Base-by-base conservation (phyloP, 1,140 invertebrate genomes). In the Batillaria attramentaria region DNA sequence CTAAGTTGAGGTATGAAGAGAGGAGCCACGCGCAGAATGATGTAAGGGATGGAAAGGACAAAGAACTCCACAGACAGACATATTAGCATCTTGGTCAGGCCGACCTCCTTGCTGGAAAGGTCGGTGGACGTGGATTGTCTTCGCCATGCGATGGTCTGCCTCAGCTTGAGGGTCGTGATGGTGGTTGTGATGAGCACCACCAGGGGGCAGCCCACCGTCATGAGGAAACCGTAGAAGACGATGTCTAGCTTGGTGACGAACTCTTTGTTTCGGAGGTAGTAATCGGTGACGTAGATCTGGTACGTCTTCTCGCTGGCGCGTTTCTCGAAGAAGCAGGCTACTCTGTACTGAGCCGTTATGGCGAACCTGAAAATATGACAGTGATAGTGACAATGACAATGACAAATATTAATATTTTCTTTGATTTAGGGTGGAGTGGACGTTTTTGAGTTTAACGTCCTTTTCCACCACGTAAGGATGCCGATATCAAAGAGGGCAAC, bases 1-100 rank as follows among this genome's bases (percentile, higher is more conserved):
- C 70, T 72, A 10, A 72, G 46, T 16, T 72, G 42, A 0, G 70
- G n/a, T n/a, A 31, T 28, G 28, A 72, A 72, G n/a, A 72, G 20
- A 42, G 70, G 70, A 18, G 35, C 8, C 10, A 72, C 42, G 0
- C 70, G 42, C 43, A 72, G 41, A 3, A 72, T 20, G 42, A 28
- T 35, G 41, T 28, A 33, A 6, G 70, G 70, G 31, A 72, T 6
- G 33, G 70, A 46, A 33, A 46, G 33, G 24, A 54, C 33, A 24
- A 72, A 16, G 46, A 72, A 43, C 42, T 35, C 43, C 13, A 72
- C 16, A 6, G 70, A 72, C n/a, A 50, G 46, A 72, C 2, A 16
- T 5, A 72, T 50, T 1, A 72, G 70, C 70, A 72, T 72, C 35
- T 72, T 72, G 33, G 70, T 72, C 24, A 72, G 5, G 31, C 13